Conservation (phyloP, 2,797 vertebrate species). For the Artibeus jamaicensis region DNA sequence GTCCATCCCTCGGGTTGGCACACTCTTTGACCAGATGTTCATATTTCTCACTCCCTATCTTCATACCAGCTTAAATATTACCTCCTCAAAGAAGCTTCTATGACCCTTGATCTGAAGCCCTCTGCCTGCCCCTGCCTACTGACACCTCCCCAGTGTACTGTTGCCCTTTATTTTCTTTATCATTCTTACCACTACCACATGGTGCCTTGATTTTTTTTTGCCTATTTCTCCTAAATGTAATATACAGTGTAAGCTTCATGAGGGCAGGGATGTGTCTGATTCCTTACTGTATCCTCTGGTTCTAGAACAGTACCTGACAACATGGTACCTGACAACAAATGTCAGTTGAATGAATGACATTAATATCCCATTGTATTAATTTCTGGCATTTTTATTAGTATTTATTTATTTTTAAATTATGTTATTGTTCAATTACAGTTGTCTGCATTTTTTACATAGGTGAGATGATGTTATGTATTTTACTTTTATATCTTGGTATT, state of each 20-base stretch:
- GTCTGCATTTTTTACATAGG: not conserved
- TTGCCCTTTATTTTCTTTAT: not conserved
- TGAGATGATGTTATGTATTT: not conserved
- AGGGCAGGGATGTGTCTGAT: not conserved
- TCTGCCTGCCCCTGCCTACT: not conserved
- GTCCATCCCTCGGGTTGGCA: not conserved
- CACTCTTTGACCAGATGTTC: not conserved
- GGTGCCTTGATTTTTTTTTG: not conserved
- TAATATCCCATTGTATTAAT: not conserved
- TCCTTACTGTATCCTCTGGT: not conserved
- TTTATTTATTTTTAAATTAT: too few species aligned
- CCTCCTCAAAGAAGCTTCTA: not conserved
- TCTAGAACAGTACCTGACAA: not conserved
- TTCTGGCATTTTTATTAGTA: not conserved
- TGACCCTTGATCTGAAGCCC: not conserved
- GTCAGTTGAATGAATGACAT: not conserved
- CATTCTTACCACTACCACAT: not conserved
- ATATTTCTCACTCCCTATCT: not conserved
- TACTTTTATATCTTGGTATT: not conserved
- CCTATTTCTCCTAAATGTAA: not conserved
- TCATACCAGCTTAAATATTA: not conserved
- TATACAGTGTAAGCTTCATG: not conserved
- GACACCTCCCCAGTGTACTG: too few species aligned
- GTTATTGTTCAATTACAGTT: too few species aligned
- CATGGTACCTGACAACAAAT: not conserved